Conservation (phyloP, 2,797 vertebrate genomes). For the Premnoplex brunnescens region DNA sequence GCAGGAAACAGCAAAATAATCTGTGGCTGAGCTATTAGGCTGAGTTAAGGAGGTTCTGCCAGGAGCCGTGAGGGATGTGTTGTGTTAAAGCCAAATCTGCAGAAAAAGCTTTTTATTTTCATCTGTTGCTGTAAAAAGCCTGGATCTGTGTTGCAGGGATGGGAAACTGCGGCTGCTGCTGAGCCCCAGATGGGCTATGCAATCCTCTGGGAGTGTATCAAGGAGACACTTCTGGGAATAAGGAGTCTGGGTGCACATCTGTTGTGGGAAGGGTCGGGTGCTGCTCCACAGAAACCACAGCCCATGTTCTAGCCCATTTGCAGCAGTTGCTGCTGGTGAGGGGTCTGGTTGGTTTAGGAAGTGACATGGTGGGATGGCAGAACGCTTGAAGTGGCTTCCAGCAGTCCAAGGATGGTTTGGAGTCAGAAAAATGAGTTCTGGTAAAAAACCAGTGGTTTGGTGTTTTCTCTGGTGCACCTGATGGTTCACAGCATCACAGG, state of each 20-base stretch:
- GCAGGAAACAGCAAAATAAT: slow-evolving; percentile 36
- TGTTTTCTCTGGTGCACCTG: slow-evolving; percentile 6
- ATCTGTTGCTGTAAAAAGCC: slow-evolving; percentile 5
- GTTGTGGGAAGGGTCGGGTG: slow-evolving; percentile 2
- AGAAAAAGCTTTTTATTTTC: neutral
- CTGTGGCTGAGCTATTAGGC: slow-evolving; percentile 55
- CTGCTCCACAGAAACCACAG: neutral
- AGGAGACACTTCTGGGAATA: neutral
- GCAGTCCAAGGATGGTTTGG: neutral
- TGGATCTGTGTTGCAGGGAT: slow-evolving; percentile 21
- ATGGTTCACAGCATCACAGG: neutral
- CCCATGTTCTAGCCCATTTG: slow-evolving; percentile 14
- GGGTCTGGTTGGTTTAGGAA: slow-evolving; percentile 33
- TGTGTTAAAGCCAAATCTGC: slow-evolving; percentile 51
- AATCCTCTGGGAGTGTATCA: neutral
- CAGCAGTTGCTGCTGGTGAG: slow-evolving; percentile 1
- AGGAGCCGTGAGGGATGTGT: slow-evolving; percentile 18
- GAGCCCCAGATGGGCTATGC: neutral
- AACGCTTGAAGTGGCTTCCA: neutral
- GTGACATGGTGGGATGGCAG: slow-evolving; percentile 8
- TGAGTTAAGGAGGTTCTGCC: slow-evolving; percentile 38
- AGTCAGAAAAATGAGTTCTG: neutral
- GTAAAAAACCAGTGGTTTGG: neutral
- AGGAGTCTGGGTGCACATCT: neutral
- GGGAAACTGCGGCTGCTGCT: slow-evolving; percentile 49